phyloP scores from a whole-genome alignment of 2,113 vertebrate species.

The Pachyramphus minor region DNA sequence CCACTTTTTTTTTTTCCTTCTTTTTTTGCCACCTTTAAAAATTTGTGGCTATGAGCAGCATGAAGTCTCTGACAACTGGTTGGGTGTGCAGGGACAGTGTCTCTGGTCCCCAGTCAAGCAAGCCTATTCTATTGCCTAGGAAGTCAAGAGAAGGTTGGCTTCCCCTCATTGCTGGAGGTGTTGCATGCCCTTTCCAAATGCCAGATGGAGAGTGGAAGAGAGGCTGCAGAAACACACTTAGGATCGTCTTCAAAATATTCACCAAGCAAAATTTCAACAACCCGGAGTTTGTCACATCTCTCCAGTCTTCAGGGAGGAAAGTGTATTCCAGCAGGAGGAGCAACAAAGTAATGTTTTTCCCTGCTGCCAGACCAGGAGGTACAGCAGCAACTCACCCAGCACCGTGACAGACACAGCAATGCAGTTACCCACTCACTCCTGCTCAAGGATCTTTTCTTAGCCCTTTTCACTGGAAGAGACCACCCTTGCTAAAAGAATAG shows the following conservation, averaged over 20 bases:
- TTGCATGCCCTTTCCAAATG: not conserved
- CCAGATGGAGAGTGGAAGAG: not conserved
- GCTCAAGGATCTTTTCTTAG: not conserved
- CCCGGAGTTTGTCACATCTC: not conserved
- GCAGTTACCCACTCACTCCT: not conserved
- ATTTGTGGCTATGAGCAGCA: not conserved
- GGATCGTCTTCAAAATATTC: not conserved
- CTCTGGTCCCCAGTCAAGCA: not conserved
- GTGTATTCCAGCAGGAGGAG: not conserved
- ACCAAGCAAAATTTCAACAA: not conserved
- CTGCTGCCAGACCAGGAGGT: not conserved
- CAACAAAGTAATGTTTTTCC: not conserved
- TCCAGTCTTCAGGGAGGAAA: not conserved
- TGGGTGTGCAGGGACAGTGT: not conserved
- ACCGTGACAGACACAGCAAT: accelerated
- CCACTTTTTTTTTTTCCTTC: not conserved
- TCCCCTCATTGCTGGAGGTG: not conserved
- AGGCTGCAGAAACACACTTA: not conserved
- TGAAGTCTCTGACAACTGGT: not conserved
- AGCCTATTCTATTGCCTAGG: not conserved
- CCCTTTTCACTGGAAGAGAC: not conserved
- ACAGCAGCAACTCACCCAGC: not conserved
- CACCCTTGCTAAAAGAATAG: not conserved
- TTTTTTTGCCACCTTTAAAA: not conserved
- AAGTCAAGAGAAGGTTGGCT: not conserved